phyloP scores from a whole-genome alignment of 2,888 invertebrate species.

The Anticlea derivata region DNA sequence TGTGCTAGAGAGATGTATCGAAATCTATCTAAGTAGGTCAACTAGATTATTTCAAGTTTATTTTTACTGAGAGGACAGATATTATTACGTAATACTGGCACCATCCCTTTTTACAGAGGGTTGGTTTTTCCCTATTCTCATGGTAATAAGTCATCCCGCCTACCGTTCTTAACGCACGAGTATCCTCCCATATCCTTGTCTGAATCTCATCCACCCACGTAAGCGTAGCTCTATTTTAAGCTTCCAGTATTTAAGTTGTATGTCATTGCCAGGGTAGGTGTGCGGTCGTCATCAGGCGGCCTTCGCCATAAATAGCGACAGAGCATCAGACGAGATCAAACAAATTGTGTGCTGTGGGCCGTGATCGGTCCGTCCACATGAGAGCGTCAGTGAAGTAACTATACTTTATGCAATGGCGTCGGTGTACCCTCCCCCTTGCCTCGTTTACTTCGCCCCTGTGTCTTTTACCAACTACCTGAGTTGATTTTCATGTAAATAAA shows the following conservation, averaged over 20 bases:
- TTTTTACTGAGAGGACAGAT: background rate
- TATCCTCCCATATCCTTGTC: constrained; percentile 9
- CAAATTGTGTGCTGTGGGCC: constrained; percentile 78
- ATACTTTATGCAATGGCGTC: constrained; percentile 3
- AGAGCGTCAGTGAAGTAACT: constrained; percentile 54
- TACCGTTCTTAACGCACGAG: constrained; percentile 9
- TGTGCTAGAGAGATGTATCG: too few species aligned
- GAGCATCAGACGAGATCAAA: constrained; percentile 76
- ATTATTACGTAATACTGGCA: background rate
- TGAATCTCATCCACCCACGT: constrained; percentile 11
- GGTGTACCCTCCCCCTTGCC: constrained; percentile 14
- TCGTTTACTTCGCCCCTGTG: constrained; percentile 10
- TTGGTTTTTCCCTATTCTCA: too few species aligned
- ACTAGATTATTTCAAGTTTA: too few species aligned
- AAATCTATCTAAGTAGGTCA: too few species aligned
- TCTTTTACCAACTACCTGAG: constrained; percentile 18
- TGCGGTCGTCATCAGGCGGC: constrained; percentile 61
- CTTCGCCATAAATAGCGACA: constrained; percentile 78
- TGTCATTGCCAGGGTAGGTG: constrained; percentile 48
- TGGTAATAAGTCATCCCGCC: background rate
- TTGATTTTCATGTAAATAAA: constrained; percentile 28
- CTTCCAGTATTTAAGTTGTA: constrained; percentile 31
- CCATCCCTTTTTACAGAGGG: too few species aligned
- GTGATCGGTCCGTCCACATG: constrained; percentile 75
- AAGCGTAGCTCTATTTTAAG: constrained; percentile 24